phyloP scores from a whole-genome alignment of 2,113 vertebrate genomes.

The Myotis lucifugus region DNA sequence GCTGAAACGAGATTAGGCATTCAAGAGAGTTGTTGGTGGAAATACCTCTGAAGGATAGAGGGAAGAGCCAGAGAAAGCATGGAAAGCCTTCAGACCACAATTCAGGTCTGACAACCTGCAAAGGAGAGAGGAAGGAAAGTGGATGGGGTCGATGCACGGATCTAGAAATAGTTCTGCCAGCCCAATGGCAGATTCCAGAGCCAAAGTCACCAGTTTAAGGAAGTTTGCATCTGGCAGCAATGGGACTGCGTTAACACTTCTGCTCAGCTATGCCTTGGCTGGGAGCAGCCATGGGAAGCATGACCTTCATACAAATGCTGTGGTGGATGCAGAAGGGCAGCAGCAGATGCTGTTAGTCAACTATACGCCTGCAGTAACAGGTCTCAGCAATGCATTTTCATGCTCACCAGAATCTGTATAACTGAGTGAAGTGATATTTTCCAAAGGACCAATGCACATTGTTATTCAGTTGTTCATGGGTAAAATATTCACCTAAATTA shows the following conservation, averaged over 20 bases:
- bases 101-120: background rate
- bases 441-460: background rate
- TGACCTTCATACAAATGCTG: background rate
- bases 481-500: background rate
- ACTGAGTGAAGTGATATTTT: background rate
- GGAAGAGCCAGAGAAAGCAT: background rate
- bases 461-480: background rate
- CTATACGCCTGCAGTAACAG: background rate
- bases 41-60: background rate
- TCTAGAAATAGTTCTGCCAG: background rate
- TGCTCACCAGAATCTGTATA: background rate
- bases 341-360: background rate
- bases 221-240: background rate
- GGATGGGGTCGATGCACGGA: background rate
- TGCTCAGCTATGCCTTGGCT: background rate
- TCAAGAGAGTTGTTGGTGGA: background rate
- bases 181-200: background rate
- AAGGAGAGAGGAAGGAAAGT: background rate
- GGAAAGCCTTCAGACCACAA: background rate
- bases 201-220: background rate
- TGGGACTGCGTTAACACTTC: background rate
- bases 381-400: background rate
- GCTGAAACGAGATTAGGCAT: background rate
- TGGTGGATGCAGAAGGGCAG: background rate
- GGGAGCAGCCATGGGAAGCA: background rate